Evolutionary conservation across 2,113 vertebrate species (phyloP).

Genomic region (Triplophysa tibetana): DNA sequence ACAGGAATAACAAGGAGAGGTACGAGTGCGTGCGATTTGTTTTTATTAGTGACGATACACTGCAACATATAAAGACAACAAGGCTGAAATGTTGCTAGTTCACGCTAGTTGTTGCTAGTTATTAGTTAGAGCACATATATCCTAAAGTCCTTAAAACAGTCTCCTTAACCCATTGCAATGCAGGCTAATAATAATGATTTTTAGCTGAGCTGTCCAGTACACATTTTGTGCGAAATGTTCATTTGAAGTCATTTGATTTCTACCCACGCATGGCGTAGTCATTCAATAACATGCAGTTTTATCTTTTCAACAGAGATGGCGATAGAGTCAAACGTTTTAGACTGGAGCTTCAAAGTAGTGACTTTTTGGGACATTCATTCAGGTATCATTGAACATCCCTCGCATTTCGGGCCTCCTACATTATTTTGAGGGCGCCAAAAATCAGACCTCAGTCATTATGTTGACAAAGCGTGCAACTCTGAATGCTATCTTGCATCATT

Average conservation of each 20-base stretch:
- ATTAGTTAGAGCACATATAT: no score
- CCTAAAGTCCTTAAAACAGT: no score
- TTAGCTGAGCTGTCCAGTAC: no score
- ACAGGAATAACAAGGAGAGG: conserved; percentile 31
- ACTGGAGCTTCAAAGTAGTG: no score
- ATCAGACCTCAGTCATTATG: conserved; percentile 7
- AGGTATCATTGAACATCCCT: background rate
- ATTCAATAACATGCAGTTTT: no score
- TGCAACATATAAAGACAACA: conserved; percentile 12
- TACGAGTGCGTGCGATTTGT: conserved; percentile 30
- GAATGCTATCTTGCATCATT: conserved; percentile 61
- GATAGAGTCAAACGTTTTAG: no score
- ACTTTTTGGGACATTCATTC: background rate
- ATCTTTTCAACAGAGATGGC: no score
- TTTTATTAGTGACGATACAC: conserved; percentile 20
- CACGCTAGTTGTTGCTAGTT: background rate
- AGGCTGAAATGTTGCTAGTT: conserved; percentile 18
- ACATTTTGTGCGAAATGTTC: no score
- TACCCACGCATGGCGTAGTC: no score
- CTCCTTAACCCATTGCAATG: no score
- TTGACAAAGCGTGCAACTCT: conserved; percentile 15
- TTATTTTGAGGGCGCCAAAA: conserved; percentile 1
- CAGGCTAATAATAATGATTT: no score
- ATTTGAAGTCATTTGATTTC: no score
- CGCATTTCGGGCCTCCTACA: conserved; percentile 1